phyloP scores from a whole-genome alignment of 2,113 vertebrate genomes.

The Myocastor coypus region DNA sequence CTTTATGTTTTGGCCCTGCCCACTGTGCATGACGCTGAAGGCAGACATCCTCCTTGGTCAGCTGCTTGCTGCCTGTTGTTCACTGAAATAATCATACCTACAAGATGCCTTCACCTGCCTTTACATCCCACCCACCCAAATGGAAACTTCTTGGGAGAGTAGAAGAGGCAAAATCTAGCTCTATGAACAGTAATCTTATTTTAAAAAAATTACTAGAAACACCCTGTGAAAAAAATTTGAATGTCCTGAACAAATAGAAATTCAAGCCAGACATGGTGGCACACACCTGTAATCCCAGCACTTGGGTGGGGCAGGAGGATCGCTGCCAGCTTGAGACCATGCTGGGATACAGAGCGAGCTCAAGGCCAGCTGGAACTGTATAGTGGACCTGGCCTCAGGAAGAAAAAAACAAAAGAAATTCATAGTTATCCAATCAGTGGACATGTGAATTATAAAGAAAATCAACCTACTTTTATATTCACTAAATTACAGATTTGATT shows the following conservation, averaged over 20 bases:
- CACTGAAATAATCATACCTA: not conserved
- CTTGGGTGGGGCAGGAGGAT: not conserved
- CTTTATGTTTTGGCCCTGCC: constrained; percentile 10
- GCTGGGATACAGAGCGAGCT: not conserved
- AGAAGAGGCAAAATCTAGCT: not conserved
- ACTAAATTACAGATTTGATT: not conserved
- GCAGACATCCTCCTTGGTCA: constrained; percentile 35
- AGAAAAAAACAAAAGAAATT: not conserved
- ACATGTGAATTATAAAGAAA: constrained; percentile 53
- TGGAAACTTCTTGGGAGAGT: not conserved
- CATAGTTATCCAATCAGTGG: not conserved
- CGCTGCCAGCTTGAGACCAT: not conserved
- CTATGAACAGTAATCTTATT: not conserved
- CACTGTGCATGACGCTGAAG: constrained; percentile 1
- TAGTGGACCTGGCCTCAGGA: not conserved
- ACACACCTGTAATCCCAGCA: not conserved
- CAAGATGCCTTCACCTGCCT: not conserved
- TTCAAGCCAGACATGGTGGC: not conserved
- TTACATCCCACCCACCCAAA: not conserved
- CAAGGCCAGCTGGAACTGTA: not conserved
- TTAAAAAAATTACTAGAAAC: not conserved
- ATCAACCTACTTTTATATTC: not conserved
- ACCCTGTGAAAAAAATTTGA: not conserved
- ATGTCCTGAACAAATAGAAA: not conserved
- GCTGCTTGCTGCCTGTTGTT: not conserved